Evolutionary conservation across 2,113 vertebrate species (phyloP), one percentile per base, ranked within the genome.

Genomic region (Chaenogobius annularis): DNA sequence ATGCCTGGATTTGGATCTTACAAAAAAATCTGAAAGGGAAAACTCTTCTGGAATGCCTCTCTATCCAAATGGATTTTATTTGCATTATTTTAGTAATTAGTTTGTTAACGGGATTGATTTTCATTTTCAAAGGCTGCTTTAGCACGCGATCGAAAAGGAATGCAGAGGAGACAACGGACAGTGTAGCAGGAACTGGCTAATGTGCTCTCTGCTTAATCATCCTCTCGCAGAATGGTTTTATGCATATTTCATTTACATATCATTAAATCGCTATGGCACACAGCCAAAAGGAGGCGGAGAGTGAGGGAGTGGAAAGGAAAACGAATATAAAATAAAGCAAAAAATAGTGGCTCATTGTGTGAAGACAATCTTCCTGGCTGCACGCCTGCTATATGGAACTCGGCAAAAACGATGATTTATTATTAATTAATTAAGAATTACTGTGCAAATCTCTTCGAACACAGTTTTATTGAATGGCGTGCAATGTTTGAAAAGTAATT

Each of bases 181-280:
- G 84, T 86, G 85, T 93, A 89, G 95, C 92, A 87, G 88, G 93
- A 90, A 94, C 91, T 89, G 93, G 95, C 94, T 97, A 96, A 97
- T 95, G 95, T 98, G 95, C 94, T 94, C 94, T 93, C 95, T 94
- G 95, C 96, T 98, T 97, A 98, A 98, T 98, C 96, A 96, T 97
- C 95, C 92, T 95, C 95, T 95, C 94, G 95, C 95, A 96, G 96
- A 96, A 96, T 95, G 96, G 93, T 96, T 98, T 97, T 98, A 95
- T 98, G 96, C 95, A 98, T 97, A 97, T 98, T 97, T 97, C 95
- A 98, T 98, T 98, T 98, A 96, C 97, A 98, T 98, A 96, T 96
- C 96, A 98, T 98, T 99, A 98, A 96, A 93, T 92, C 69, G 89
- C 90, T 83, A 93, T 94, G 93, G 94, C 89, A 92, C 87, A 86